Evolutionary conservation across 1,140 invertebrate genomes (phyloP).

Genomic region (Lepidotrigona ventralis): DNA sequence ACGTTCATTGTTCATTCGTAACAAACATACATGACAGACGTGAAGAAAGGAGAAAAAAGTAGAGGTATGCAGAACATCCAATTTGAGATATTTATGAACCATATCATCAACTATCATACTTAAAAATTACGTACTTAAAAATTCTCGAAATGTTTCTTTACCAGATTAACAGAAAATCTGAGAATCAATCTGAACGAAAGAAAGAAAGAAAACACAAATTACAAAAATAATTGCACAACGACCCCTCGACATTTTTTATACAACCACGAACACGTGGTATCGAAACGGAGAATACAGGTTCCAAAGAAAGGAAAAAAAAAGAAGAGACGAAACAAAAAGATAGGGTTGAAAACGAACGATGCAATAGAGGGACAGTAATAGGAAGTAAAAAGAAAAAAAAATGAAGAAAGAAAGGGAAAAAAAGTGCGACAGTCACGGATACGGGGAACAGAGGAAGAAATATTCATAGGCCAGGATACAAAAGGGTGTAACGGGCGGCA

Average conservation of each 20-base stretch:
- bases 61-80: too few relatives aligned
- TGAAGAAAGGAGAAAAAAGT: too few relatives aligned
- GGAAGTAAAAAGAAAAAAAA: background rate
- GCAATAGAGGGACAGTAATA: background rate
- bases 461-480: constrained; percentile 10
- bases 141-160: too few relatives aligned
- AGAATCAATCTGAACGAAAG: too few relatives aligned
- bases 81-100: too few relatives aligned
- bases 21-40: too few relatives aligned
- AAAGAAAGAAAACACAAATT: too few relatives aligned
- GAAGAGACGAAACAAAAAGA: too few relatives aligned
- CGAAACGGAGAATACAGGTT: background rate
- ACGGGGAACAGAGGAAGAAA: constrained; percentile 7
- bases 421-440: background rate
- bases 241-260: background rate
- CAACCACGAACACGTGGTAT: background rate
- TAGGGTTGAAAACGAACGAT: background rate
- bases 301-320: background rate
- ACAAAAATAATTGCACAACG: too few relatives aligned
- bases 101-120: too few relatives aligned
- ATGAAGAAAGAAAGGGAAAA: background rate
- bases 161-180: too few relatives aligned
- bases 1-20: background rate
- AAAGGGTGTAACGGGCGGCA: constrained; percentile 52
- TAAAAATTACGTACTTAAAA: too few relatives aligned